Conservation (phyloP, 37 sponge, comb jelly and placozoan genomes). For the Spongilla lacustris region DNA sequence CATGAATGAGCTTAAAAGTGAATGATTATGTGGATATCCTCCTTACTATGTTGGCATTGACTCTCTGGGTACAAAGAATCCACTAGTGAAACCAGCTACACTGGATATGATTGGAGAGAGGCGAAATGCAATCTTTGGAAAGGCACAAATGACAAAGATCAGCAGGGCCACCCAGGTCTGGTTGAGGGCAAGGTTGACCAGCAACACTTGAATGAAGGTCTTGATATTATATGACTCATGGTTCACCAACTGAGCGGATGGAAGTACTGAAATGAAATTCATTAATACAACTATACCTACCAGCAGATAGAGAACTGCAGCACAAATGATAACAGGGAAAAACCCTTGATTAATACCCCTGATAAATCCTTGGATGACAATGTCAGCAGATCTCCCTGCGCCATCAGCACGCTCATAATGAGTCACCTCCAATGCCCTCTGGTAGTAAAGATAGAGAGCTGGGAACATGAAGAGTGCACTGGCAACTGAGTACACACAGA, state of each 20-base stretch:
- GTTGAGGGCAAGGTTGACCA: constrained; percentile 67
- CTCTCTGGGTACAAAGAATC: constrained; percentile 65
- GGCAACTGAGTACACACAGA: constrained; percentile 92
- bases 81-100: constrained; percentile 77
- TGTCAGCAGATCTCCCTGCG: constrained; percentile 62
- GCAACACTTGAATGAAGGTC: constrained; percentile 31
- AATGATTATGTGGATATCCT: too few relatives aligned
- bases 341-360: constrained; percentile 64
- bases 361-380: constrained; percentile 85
- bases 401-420: constrained; percentile 75
- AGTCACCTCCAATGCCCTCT: constrained; percentile 57
- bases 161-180: constrained; percentile 73
- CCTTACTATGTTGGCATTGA: constrained; percentile 46
- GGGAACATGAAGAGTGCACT: constrained; percentile 96
- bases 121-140: constrained; percentile 33
- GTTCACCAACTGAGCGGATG: constrained; percentile 31
- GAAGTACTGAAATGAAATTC: background rate
- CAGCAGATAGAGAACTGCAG: constrained; percentile 77
- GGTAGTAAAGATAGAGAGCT: constrained; percentile 70
- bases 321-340: constrained; percentile 71
- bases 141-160: constrained; percentile 41
- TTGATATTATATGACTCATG: background rate
- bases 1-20: background rate
- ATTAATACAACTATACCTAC: constrained; percentile 31
- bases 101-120: constrained; percentile 67